Conservation (phyloP, 1,140 invertebrate genomes). For the Bombus confusus region DNA sequence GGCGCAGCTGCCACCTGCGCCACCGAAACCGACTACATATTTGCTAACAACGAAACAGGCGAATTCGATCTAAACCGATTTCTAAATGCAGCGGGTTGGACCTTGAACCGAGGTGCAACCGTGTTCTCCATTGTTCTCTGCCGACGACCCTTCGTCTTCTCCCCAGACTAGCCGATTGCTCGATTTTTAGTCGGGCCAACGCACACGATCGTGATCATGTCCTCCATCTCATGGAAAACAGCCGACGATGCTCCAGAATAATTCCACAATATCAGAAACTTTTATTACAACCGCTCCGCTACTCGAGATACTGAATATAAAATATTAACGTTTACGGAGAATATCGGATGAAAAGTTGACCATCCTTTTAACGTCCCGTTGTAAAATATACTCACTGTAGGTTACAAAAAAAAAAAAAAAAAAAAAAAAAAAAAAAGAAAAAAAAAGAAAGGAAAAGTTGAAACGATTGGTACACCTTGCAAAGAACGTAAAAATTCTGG, state of each 20-base stretch:
- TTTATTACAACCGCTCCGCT: constrained; percentile 4
- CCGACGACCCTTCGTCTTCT: constrained; percentile 64
- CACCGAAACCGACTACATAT: background rate
- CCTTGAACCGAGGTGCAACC: constrained; percentile 68
- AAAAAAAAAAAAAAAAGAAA: too few species aligned
- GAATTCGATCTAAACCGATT: constrained; percentile 55
- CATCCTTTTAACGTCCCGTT: constrained; percentile 10
- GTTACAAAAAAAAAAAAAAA: too few species aligned
- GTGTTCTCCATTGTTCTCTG: constrained; percentile 69
- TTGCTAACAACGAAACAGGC: constrained; percentile 4
- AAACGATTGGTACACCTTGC: background rate
- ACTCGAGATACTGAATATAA: background rate
- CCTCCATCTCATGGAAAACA: constrained; percentile 55
- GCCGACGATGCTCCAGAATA: constrained; percentile 28
- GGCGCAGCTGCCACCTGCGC: constrained; percentile 28
- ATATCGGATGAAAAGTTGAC: background rate
- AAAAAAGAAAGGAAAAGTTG: background rate
- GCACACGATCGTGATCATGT: constrained; percentile 53
- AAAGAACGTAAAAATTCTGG: background rate
- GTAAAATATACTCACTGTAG: constrained; percentile 4
- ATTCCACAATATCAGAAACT: constrained; percentile 30
- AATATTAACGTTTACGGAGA: constrained; percentile 26
- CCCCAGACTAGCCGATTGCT: constrained; percentile 57
- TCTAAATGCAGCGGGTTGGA: constrained; percentile 52
- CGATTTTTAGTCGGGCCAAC: constrained; percentile 62